Evolutionary conservation across 2,888 invertebrate genomes (phyloP).

Genomic region (Drosophila parthenogenetica): DNA sequence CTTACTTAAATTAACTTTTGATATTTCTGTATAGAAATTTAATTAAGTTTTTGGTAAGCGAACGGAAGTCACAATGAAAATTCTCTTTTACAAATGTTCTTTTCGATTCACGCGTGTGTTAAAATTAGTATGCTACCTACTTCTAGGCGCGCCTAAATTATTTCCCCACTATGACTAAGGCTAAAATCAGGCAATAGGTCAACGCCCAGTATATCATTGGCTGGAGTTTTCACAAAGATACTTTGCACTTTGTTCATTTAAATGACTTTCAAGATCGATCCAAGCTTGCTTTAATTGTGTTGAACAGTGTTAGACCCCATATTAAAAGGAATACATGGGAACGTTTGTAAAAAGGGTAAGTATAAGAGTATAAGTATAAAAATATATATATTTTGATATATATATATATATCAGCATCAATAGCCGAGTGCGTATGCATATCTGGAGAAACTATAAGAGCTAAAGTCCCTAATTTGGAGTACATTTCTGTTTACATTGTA

Average conservation of each 20-base stretch:
- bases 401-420: too few species aligned
- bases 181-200: slow-evolving; percentile 35
- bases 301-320: neutral
- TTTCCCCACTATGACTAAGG: neutral
- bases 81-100: neutral
- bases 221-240: slow-evolving; percentile 50
- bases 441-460: too few species aligned
- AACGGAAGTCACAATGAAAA: too few species aligned
- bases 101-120: slow-evolving; percentile 61
- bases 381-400: too few species aligned
- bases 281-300: neutral
- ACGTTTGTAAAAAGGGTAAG: too few species aligned
- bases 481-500: too few species aligned
- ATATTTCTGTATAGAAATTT: slow-evolving; percentile 23
- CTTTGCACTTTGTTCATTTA: slow-evolving; percentile 41
- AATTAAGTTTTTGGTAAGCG: too few species aligned
- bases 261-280: slow-evolving; percentile 20
- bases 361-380: too few species aligned
- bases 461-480: too few species aligned
- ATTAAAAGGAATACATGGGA: too few species aligned
- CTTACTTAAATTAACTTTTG: slow-evolving; percentile 27
- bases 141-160: slow-evolving; percentile 32
- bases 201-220: slow-evolving; percentile 54
- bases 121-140: slow-evolving; percentile 35
- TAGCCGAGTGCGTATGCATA: too few species aligned